These are phyloP conservation scores for Cylloceria caligata DNA, from an alignment of 2,888 invertebrate species.

Conservation along the genomic window DNA sequence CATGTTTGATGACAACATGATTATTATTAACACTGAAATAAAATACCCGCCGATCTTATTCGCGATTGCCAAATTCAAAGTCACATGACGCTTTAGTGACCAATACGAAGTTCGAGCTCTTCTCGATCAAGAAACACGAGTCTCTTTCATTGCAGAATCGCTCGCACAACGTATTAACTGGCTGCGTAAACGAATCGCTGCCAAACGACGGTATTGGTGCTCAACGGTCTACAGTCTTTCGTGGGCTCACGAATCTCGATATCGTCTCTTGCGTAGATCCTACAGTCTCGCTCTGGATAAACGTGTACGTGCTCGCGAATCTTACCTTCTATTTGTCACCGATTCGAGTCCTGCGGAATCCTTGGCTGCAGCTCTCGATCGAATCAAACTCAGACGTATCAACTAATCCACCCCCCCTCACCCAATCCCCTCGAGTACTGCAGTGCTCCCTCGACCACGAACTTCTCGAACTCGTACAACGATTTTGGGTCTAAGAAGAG, in stretches of 20 bases:
- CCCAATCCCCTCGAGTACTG: too few relatives aligned
- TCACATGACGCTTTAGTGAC: conserved; percentile 18
- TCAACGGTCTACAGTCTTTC: conserved; percentile 1
- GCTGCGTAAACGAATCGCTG: conserved; percentile 8
- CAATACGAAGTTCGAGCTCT: conserved; percentile 25
- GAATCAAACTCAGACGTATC: too few relatives aligned
- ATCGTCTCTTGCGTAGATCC: too few relatives aligned
- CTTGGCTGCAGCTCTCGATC: too few relatives aligned
- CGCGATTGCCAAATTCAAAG: conserved; percentile 25
- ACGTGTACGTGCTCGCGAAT: conserved; percentile 26
- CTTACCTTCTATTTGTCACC: conserved; percentile 30
- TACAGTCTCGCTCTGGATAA: too few relatives aligned
- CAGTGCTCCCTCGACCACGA: conserved; percentile 52
- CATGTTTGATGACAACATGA: too few relatives aligned
- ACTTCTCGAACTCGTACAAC: conserved; percentile 44
- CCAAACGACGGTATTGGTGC: conserved; percentile 34
- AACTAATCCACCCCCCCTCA: too few relatives aligned
- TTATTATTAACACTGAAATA: too few relatives aligned
- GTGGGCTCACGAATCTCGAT: conserved; percentile 7
- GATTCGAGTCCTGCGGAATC: conserved; percentile 7
- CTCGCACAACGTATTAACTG: conserved; percentile 29
- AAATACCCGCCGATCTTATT: conserved; percentile 17
- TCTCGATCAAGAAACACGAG: too few relatives aligned
- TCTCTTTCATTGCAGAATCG: too few relatives aligned
- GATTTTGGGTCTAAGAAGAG: conserved; percentile 55